Base-by-base conservation (phyloP, 1,140 invertebrate species). In the Drosophila repletoides region DNA sequence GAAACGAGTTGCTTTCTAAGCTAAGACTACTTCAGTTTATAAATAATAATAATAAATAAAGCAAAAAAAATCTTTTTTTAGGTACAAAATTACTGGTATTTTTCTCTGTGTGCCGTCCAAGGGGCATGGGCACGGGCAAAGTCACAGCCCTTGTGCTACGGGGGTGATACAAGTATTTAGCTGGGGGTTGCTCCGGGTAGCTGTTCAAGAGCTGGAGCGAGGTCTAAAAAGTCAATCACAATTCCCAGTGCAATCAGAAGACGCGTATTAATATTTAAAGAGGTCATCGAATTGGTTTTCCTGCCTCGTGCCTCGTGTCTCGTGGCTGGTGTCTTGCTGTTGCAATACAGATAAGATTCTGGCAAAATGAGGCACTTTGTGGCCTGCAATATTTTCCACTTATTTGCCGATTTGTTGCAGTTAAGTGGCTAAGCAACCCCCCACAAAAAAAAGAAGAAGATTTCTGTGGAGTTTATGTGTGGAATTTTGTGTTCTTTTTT, bases 151-250 rank as follows among this genome's bases (percentile, higher is more conserved):
- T n/a, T n/a, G n/a, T n/a, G n/a, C n/a, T 53, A 10, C 17, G 12
- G 5, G 36, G 7, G 0, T 21, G 40, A 24, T 10, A 12, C 14
- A 26, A 67, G 76, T 45, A 70, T 65, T 70, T 70, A 64, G 67
- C 33, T n/a, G 48, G 40, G 59, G 49, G 59, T 53, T 36, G 45
- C 9, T 12, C 17, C 10, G 51, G 48, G 29, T 64, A 29, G 45
- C 19, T 31, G 59, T 49, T 12, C 61, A 34, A 24, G 49, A 52
- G 34, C 36, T 52, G 17, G 26, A 59, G 49, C 49, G 52, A 51
- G 75, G 70, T 86, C 80, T 79, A 84, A 80, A 87, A 86, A 86
- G 80, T 87, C 80, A 86, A 86, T 86, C 80, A 87, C 81, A 87
- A 86, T 86, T 86, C 80, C 80, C 80, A 86, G 72, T 76, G 81